Percentiles rank a stretch among this genome's conserved stretches.
Evolutionary conservation across 2,888 invertebrate genomes (phyloP).

Genomic region (Gymnocheta viridis): DNA sequence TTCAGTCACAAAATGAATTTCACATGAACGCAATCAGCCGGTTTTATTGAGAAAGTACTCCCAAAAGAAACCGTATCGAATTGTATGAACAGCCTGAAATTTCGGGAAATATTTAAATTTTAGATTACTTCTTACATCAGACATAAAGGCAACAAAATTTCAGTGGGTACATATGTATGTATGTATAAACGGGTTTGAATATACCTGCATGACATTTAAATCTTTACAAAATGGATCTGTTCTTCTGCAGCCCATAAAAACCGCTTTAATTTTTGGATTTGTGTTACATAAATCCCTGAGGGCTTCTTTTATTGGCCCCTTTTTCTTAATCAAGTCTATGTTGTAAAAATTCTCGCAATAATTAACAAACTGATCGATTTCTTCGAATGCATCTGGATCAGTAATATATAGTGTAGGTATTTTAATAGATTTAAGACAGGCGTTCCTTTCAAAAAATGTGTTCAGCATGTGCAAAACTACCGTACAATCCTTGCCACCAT

Average conservation of each 20-base stretch:
- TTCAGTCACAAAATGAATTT: no score
- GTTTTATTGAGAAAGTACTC: no score
- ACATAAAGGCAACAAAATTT: no score
- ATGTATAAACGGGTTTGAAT: background rate
- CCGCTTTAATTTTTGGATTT: constrained; percentile 87
- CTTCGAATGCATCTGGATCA: constrained; percentile 90
- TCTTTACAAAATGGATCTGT: constrained; percentile 92
- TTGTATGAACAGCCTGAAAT: no score
- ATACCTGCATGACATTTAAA: constrained; percentile 87
- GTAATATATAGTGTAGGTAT: constrained; percentile 89
- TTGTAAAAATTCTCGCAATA: constrained; percentile 87
- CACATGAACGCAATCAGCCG: no score
- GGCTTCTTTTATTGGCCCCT: constrained; percentile 88
- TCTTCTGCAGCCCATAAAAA: constrained; percentile 94
- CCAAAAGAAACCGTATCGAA: no score
- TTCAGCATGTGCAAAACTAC: constrained; percentile 89
- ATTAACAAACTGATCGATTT: constrained; percentile 92
- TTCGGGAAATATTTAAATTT: no score
- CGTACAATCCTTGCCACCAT: constrained; percentile 99
- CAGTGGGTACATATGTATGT: no score
- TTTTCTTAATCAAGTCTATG: constrained; percentile 86
- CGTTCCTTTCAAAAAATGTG: constrained; percentile 77
- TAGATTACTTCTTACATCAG: no score
- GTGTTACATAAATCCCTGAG: constrained; percentile 85
- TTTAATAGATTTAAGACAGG: constrained; percentile 83